These are phyloP conservation scores for Hydroisotoma schaefferi DNA, from an alignment of 2,888 invertebrate genomes.

Conservation along the genomic window DNA sequence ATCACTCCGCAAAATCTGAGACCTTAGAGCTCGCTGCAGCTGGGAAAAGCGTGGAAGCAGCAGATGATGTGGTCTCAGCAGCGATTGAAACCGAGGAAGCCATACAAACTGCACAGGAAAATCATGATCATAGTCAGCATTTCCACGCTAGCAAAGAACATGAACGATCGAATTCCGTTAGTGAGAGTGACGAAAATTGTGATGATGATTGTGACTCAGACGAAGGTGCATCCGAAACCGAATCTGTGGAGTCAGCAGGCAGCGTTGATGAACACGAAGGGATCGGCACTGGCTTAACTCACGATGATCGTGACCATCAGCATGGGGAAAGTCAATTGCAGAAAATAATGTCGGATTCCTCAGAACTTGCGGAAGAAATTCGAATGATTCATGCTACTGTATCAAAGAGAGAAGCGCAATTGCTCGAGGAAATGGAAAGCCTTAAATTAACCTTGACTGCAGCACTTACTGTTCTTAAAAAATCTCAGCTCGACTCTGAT, in stretches of 20 bases:
- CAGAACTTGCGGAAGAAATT: conserved; percentile 34
- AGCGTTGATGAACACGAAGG: too few species aligned
- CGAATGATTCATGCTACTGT: conserved; percentile 24
- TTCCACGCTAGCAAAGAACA: too few species aligned
- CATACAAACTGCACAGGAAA: neutral
- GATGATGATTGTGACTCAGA: neutral
- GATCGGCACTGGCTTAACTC: too few species aligned
- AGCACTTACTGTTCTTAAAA: conserved; percentile 28
- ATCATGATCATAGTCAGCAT: too few species aligned
- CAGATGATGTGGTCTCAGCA: conserved; percentile 10
- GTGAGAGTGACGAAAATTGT: neutral
- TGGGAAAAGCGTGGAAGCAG: conserved; percentile 13
- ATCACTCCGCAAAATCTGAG: conserved; percentile 7
- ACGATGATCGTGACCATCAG: too few species aligned
- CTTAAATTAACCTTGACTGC: conserved; percentile 26
- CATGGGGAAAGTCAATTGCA: conserved; percentile 11
- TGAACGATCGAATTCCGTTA: too few species aligned
- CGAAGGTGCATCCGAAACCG: too few species aligned
- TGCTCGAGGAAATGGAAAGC: conserved; percentile 31
- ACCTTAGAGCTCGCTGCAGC: conserved; percentile 11
- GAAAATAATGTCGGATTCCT: conserved; percentile 27
- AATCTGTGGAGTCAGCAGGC: too few species aligned
- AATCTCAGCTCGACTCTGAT: neutral
- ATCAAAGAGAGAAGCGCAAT: conserved; percentile 24
- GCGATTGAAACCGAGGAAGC: conserved; percentile 19